Evolutionary conservation across 2,797 vertebrate genomes (phyloP).

Genomic region (Siniperca undulata): DNA sequence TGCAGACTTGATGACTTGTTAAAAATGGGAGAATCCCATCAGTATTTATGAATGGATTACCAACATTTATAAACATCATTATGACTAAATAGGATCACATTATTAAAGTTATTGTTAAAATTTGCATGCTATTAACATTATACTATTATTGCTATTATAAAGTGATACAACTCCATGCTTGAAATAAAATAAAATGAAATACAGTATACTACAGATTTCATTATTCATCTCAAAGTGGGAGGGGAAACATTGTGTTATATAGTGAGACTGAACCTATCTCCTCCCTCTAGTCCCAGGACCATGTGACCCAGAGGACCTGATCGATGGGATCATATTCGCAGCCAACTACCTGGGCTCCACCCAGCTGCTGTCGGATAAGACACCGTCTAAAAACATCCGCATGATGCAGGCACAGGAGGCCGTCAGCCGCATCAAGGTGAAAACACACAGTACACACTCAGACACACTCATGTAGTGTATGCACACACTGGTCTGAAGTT

Average conservation of each 20-base stretch:
- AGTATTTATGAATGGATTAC: too few relatives aligned
- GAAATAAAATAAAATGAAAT: too few relatives aligned
- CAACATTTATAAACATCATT: too few relatives aligned
- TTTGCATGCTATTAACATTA: too few relatives aligned
- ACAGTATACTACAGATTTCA: background rate
- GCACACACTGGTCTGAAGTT: background rate
- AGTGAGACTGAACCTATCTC: background rate
- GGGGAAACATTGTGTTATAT: background rate
- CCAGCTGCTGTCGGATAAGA: constrained; percentile 97
- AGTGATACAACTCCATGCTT: too few relatives aligned
- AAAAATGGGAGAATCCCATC: too few relatives aligned
- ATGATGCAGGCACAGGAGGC: constrained; percentile 99
- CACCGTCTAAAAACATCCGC: constrained; percentile 96
- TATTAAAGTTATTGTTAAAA: too few relatives aligned
- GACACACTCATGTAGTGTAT: background rate
- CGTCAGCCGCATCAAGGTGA: constrained; percentile 96
- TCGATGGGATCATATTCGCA: constrained; percentile 98
- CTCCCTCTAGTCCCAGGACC: constrained; percentile 92
- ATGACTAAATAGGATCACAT: too few relatives aligned
- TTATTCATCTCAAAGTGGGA: background rate
- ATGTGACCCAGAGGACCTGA: constrained; percentile 97
- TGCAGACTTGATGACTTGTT: too few relatives aligned
- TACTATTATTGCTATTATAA: too few relatives aligned
- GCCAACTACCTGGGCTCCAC: constrained; percentile 98
- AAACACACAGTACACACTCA: background rate